Conservation (phyloP, 2,888 invertebrate genomes). For the Nineta flava region DNA sequence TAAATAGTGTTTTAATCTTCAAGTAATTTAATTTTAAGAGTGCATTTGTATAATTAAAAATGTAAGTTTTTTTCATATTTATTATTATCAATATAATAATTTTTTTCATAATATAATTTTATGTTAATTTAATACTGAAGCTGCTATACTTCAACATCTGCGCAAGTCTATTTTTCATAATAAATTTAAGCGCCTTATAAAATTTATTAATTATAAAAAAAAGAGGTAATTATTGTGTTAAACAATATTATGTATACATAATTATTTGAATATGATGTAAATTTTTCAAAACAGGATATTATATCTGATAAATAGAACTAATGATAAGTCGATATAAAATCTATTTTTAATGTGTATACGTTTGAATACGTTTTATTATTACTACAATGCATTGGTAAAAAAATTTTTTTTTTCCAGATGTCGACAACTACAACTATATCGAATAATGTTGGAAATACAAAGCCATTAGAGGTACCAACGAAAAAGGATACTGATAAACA, state of each 20-base stretch:
- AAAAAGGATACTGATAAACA: constrained; percentile 5
- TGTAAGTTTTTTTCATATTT: neutral
- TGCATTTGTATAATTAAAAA: neutral
- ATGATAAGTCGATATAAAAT: too few species aligned
- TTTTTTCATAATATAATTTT: neutral
- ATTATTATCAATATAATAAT: neutral
- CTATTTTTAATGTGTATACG: too few species aligned
- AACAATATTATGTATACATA: too few species aligned
- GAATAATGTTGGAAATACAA: neutral
- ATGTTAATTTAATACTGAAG: neutral
- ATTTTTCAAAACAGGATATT: too few species aligned
- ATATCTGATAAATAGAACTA: too few species aligned
- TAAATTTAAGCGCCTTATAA: neutral
- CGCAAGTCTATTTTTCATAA: neutral
- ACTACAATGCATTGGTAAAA: too few species aligned
- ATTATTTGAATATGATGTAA: too few species aligned
- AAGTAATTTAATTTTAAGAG: too few species aligned
- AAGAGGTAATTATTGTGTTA: too few species aligned
- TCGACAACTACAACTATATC: neutral
- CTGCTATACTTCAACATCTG: neutral
- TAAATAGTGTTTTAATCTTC: neutral
- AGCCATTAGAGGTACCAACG: neutral
- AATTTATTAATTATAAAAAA: neutral
- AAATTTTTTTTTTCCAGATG: constrained; percentile 5
- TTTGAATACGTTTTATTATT: too few species aligned